These are phyloP conservation scores for Xiphorhynchus elegans DNA, from an alignment of 2,113 vertebrate species.

Conservation along the genomic window DNA sequence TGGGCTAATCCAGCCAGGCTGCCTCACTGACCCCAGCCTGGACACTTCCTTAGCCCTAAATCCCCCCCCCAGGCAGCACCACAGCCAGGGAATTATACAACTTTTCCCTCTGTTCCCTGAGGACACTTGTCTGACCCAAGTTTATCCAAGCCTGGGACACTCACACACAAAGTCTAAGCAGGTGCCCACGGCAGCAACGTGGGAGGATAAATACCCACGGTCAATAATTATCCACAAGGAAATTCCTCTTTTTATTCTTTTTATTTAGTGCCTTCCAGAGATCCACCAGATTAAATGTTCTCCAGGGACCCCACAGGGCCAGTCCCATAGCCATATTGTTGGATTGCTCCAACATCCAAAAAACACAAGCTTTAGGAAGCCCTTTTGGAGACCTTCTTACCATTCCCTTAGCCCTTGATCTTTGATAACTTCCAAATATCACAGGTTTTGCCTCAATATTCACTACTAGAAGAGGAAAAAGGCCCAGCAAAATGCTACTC, in stretches of 20 bases:
- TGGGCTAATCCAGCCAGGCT: background rate
- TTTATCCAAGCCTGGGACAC: background rate
- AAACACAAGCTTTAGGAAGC: no score
- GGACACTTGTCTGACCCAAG: background rate
- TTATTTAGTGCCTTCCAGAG: background rate
- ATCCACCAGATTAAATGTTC: background rate
- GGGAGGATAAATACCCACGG: fast-evolving
- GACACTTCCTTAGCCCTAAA: background rate
- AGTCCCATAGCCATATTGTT: background rate
- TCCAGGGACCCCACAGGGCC: fast-evolving
- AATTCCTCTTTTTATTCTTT: background rate
- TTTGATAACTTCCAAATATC: fast-evolving
- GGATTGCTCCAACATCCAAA: fast-evolving
- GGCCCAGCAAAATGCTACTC: fast-evolving
- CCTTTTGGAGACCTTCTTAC: no score
- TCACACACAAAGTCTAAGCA: background rate
- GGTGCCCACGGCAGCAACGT: fast-evolving
- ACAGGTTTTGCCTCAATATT: background rate
- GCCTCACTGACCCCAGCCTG: background rate
- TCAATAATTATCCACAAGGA: fast-evolving
- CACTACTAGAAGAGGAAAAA: background rate
- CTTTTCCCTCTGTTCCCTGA: fast-evolving
- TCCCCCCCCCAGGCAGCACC: background rate
- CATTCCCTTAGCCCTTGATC: background rate
- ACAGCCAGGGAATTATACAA: background rate